Evolutionary conservation across 2,797 vertebrate genomes (phyloP).

Genomic region (Oreochromis grahami): DNA sequence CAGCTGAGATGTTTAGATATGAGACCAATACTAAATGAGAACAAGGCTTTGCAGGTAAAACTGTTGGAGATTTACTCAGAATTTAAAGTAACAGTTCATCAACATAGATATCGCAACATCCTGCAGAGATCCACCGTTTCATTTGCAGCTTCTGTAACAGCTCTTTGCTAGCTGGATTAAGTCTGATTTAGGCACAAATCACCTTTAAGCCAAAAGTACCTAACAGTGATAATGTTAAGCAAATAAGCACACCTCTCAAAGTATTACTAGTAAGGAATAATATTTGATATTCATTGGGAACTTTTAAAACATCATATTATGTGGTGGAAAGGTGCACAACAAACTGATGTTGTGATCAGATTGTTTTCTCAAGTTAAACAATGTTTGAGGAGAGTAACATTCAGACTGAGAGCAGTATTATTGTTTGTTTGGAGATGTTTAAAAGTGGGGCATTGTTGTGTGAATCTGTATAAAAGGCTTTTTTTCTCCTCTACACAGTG

Average conservation of each 20-base stretch:
- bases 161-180: background rate
- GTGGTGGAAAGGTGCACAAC: background rate
- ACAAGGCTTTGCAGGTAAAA: background rate
- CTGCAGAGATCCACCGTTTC: background rate
- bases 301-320: background rate
- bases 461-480: rapidly evolving
- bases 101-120: background rate
- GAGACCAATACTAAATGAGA: background rate
- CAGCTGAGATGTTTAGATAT: background rate
- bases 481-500: background rate
- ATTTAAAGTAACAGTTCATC: background rate
- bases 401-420: background rate
- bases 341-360: background rate
- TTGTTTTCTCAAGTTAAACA: background rate
- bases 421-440: background rate
- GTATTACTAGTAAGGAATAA: background rate
- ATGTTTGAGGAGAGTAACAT: background rate
- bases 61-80: background rate
- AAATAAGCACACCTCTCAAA: background rate
- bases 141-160: background rate
- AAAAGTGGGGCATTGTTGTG: background rate
- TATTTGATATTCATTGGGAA: background rate
- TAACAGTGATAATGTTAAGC: background rate
- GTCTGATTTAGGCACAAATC: background rate
- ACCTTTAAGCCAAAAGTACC: background rate